Conservation (phyloP, 2,797 vertebrate genomes). For the Hyperoplus lanceolatus region DNA sequence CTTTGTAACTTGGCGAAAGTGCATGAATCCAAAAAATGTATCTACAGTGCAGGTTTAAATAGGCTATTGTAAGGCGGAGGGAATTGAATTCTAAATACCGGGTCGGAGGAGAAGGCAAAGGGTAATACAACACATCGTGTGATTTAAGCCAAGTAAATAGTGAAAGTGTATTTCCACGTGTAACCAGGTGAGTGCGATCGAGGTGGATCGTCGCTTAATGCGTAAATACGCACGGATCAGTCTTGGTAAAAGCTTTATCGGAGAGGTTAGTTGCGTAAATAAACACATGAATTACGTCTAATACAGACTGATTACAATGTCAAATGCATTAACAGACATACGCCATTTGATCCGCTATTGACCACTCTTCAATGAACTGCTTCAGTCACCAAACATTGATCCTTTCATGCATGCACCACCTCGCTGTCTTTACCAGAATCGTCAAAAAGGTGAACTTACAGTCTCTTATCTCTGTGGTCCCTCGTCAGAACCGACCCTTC, state of each 20-base stretch:
- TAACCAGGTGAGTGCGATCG: not conserved
- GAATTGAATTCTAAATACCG: not conserved
- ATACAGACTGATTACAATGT: no score
- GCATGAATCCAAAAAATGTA: not conserved
- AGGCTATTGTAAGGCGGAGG: not conserved
- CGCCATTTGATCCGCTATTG: not conserved
- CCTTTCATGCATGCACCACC: not conserved
- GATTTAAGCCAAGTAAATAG: not conserved
- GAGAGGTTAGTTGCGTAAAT: not conserved
- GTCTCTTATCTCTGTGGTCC: constrained; percentile 44
- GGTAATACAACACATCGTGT: no score
- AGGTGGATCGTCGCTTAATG: constrained; percentile 1
- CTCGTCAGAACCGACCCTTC: constrained; percentile 42
- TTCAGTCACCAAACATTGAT: not conserved
- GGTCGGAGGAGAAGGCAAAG: not conserved
- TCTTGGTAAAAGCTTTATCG: not conserved
- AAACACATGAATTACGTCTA: not conserved
- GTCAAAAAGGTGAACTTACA: constrained; percentile 60
- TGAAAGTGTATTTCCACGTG: not conserved
- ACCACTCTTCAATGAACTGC: not conserved
- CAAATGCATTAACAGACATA: not conserved
- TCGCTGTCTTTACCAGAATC: not conserved
- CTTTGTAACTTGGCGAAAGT: not conserved
- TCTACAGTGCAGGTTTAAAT: not conserved
- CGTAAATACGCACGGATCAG: constrained; percentile 40